Evolutionary conservation across 2,888 invertebrate genomes (phyloP).

Genomic region (Tachina fera): DNA sequence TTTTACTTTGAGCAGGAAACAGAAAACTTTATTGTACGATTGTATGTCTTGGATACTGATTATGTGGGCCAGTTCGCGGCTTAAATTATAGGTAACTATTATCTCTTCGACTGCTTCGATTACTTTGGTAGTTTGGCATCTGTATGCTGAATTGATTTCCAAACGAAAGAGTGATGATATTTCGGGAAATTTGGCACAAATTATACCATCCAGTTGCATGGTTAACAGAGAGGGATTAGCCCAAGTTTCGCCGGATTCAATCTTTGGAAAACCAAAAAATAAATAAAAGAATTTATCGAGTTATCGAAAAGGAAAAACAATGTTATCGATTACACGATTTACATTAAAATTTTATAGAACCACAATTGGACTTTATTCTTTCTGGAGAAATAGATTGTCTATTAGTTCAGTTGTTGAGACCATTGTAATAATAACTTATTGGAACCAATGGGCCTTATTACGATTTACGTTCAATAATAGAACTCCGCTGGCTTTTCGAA

Average conservation of each 20-base stretch:
- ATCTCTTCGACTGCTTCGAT: constrained; percentile 79
- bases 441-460: too few species aligned
- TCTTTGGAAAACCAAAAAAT: constrained; percentile 74
- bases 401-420: too few species aligned
- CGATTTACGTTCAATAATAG: too few species aligned
- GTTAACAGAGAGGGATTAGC: constrained; percentile 83
- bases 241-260: constrained; percentile 83
- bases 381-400: too few species aligned
- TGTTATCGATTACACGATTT: too few species aligned
- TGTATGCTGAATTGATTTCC: constrained; percentile 75
- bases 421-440: too few species aligned
- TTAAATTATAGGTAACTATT: constrained; percentile 77
- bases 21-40: constrained; percentile 83
- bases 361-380: too few species aligned
- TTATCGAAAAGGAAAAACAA: not conserved
- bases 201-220: constrained; percentile 83
- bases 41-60: constrained; percentile 76
- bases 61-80: constrained; percentile 77
- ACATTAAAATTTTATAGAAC: too few species aligned
- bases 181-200: constrained; percentile 82
- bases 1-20: constrained; percentile 84
- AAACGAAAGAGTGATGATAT: constrained; percentile 77
- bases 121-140: constrained; percentile 76
- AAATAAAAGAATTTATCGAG: not conserved
- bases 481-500: too few species aligned